Conservation (phyloP, 2,113 vertebrate genomes). For the Neolamprologus ventralis region DNA sequence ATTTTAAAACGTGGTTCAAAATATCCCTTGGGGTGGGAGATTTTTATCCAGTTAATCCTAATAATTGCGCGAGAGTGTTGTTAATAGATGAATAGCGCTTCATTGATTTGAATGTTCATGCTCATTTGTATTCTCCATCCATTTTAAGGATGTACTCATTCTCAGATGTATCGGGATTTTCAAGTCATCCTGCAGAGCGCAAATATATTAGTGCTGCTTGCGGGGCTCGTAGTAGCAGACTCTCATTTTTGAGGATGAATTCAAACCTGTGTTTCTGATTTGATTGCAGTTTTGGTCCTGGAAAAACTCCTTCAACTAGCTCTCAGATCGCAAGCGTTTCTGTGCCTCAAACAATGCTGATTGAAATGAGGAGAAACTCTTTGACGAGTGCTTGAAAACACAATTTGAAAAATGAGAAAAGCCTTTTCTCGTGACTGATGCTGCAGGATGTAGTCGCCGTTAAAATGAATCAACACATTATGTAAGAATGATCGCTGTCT, state of each 20-base stretch:
- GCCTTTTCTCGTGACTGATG: slow-evolving; percentile 7
- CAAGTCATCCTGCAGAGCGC: not conserved
- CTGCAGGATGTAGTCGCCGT: slow-evolving; percentile 18
- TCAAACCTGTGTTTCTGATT: not conserved
- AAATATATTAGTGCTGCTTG: not conserved
- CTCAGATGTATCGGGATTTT: not conserved
- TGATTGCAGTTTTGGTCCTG: not conserved
- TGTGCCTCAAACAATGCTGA: not conserved
- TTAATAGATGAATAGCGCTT: not conserved
- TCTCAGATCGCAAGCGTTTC: not conserved
- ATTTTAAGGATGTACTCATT: not conserved
- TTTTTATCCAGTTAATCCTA: not conserved
- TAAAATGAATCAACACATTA: slow-evolving; percentile 41
- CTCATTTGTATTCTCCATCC: slow-evolving; percentile 8
- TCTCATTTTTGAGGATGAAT: not conserved
- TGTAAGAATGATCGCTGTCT: slow-evolving; percentile 45
- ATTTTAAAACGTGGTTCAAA: not conserved
- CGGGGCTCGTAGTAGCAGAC: not conserved
- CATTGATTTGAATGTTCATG: not conserved
- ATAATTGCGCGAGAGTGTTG: not conserved
- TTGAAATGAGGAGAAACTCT: not conserved
- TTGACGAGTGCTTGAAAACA: not conserved
- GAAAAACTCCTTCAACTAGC: not conserved
- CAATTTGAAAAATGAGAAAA: slow-evolving; percentile 10
- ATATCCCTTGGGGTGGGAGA: not conserved